Conservation (phyloP, 1,140 invertebrate species). For the Bombus ignitus region DNA sequence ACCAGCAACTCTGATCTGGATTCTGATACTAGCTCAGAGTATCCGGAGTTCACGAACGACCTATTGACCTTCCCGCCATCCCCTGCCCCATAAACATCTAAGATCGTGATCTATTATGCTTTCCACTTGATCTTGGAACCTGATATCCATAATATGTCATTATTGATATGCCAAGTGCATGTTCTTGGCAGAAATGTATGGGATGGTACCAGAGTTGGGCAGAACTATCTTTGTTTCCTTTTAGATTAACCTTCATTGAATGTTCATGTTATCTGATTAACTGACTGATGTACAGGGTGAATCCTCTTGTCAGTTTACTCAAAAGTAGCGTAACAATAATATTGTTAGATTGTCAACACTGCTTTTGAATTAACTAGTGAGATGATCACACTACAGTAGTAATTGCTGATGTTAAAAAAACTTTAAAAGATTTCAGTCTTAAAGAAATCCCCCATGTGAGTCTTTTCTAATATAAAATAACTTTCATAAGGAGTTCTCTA, state of each 20-base stretch:
- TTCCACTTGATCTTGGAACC: background rate
- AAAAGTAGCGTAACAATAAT: background rate
- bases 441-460: no score
- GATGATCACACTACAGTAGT: background rate
- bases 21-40: constrained; percentile 80
- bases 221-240: background rate
- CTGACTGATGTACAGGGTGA: background rate
- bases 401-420: no score
- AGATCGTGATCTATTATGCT: background rate
- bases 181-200: background rate
- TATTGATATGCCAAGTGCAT: constrained; percentile 14
- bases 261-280: background rate
- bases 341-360: background rate
- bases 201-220: constrained; percentile 38
- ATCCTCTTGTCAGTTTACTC: background rate
- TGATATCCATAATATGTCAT: background rate
- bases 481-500: background rate
- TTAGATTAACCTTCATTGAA: background rate
- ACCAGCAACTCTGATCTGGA: constrained; percentile 80
- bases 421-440: no score
- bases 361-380: background rate
- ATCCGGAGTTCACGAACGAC: constrained; percentile 81
- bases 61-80: constrained; percentile 78
- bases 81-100: constrained; percentile 73
- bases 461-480: background rate